Conservation (phyloP, 2,113 vertebrate genomes). For the Rhea pennata region DNA sequence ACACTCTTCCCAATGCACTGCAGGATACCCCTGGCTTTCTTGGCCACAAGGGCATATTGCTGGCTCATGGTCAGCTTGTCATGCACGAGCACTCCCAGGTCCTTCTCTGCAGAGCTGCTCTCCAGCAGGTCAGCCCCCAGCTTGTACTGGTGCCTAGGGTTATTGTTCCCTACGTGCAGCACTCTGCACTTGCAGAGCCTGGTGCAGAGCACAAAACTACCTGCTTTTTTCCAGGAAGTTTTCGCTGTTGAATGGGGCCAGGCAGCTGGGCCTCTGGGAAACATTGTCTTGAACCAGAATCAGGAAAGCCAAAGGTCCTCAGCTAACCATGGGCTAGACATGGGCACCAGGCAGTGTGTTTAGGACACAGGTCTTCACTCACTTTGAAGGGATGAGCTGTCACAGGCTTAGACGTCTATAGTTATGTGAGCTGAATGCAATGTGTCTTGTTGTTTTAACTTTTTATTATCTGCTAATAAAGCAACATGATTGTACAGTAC, state of each 20-base stretch:
- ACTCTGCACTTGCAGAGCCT: too few species aligned
- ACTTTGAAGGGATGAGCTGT: not conserved
- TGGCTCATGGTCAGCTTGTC: too few species aligned
- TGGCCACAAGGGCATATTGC: too few species aligned
- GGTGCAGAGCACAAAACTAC: not conserved
- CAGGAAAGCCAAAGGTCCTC: not conserved
- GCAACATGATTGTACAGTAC: not conserved
- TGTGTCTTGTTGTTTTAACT: not conserved
- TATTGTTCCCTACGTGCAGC: too few species aligned
- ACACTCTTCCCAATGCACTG: too few species aligned
- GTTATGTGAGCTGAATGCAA: accelerated
- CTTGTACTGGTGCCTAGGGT: too few species aligned
- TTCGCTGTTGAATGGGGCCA: not conserved
- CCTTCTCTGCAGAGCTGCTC: too few species aligned
- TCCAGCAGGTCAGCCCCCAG: too few species aligned
- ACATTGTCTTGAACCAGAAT: accelerated
- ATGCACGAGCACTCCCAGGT: too few species aligned
- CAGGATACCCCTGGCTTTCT: too few species aligned
- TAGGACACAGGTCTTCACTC: not conserved
- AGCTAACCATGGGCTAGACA: accelerated
- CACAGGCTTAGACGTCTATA: not conserved
- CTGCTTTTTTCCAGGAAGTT: not conserved
- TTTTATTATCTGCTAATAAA: not conserved
- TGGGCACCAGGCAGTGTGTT: not conserved
- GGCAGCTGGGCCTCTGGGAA: not conserved